Evolutionary conservation across 2,113 vertebrate species (phyloP).

Genomic region (Odocoileus virginianus): DNA sequence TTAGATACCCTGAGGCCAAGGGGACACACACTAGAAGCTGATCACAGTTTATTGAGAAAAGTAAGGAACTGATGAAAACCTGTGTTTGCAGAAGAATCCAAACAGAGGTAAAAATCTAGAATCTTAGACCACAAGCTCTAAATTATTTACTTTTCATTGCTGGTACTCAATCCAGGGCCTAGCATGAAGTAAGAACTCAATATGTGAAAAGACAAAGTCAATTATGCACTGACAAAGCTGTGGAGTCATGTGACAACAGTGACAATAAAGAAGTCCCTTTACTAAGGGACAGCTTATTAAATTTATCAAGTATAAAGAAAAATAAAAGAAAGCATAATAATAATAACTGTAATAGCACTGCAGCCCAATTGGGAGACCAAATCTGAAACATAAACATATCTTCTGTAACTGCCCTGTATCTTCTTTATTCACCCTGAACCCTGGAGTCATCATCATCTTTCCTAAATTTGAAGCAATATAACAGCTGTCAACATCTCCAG

Average conservation of each 20-base stretch:
- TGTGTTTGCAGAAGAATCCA: neutral
- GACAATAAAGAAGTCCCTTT: neutral
- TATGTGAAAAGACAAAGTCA: neutral
- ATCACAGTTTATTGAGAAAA: neutral
- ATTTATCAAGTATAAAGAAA: conserved; percentile 37
- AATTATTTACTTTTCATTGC: neutral
- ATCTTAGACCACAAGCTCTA: neutral
- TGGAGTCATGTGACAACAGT: neutral
- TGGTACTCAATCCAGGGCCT: neutral
- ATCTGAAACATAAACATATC: neutral
- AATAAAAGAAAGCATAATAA: neutral
- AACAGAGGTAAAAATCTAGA: neutral
- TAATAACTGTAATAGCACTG: neutral
- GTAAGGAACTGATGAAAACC: neutral
- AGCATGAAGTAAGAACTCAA: neutral
- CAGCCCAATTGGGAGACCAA: neutral
- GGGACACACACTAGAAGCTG: neutral
- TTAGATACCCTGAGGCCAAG: neutral
- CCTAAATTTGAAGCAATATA: neutral
- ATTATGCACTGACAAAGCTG: neutral
- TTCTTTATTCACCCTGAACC: neutral
- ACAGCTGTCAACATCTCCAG: neutral
- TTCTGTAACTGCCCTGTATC: neutral
- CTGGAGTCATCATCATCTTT: neutral
- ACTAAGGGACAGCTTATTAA: conserved; percentile 13